These are phyloP conservation scores for Drosophila sp. DNA, from an alignment of 1,140 invertebrate genomes.

Conservation along the genomic window DNA sequence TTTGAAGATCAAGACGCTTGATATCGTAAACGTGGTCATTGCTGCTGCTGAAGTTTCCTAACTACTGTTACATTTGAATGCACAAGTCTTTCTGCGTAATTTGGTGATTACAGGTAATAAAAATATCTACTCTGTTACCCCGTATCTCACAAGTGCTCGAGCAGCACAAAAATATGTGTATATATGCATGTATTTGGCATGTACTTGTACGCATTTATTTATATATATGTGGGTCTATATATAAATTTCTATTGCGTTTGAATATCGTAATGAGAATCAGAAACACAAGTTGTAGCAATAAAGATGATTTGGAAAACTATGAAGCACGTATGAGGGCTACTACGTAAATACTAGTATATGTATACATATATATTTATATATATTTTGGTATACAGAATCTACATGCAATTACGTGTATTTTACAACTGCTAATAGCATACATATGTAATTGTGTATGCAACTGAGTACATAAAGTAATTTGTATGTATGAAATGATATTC, in stretches of 20 bases:
- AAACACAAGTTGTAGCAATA: background rate
- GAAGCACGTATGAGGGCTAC: constrained; percentile 3
- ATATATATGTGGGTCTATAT: constrained; percentile 6
- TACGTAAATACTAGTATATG: constrained; percentile 13
- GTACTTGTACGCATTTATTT: constrained; percentile 14
- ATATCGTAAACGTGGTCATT: no score
- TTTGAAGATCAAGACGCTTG: no score
- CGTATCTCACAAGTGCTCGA: constrained; percentile 7
- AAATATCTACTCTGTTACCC: constrained; percentile 14
- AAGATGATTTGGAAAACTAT: background rate
- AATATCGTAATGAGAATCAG: constrained; percentile 2
- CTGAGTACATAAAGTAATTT: constrained; percentile 28
- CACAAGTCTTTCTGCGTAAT: constrained; percentile 2
- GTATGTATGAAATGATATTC: constrained; percentile 1
- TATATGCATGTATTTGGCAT: constrained; percentile 2
- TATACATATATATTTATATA: constrained; percentile 14
- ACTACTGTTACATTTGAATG: constrained; percentile 8
- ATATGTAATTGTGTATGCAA: constrained; percentile 20
- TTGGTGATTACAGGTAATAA: constrained; percentile 4
- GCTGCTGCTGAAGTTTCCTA: background rate
- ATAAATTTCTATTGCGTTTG: background rate
- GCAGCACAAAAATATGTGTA: constrained; percentile 17
- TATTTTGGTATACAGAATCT: no score
- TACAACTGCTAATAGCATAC: background rate
- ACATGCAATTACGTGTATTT: constrained; percentile 22